Evolutionary conservation across 2,797 vertebrate genomes (phyloP), one percentile per base, ranked within the genome.

Genomic region (Sebastes kiyomatsui): DNA sequence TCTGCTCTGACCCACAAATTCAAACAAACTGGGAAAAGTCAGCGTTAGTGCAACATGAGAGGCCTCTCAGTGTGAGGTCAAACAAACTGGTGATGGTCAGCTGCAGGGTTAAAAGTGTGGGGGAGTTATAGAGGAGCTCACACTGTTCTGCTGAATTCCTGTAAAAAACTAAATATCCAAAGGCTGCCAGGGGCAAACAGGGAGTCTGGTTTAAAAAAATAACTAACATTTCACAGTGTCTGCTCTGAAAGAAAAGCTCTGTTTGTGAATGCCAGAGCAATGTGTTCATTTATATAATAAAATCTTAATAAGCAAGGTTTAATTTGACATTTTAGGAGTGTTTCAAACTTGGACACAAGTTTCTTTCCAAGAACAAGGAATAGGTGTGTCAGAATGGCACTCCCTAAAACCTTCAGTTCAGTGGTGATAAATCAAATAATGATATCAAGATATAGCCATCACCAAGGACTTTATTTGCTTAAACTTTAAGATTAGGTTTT

Each of bases 71-170:
- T 52, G 62, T 59, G 55, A 52, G 30, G 80, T 32, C 22, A 67
- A 82, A 86, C 81, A 82, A 58, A 25, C 3, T 16, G 54, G 9
- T 38, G 72, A 77, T 18, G 23, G 73, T 75, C 71, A 72, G 79
- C 59, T 74, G 68, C 32, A 4, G 60, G 70, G 71, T 66, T 80
- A 55, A 77, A 79, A 58, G 42, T 35, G 30, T 1, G 30, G 65
- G 2, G 20, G 46, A 35, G 76, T 54, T 67, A 12, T 1, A 16
- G 52, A 14, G 52, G 77, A 72, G 42, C 65, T 92, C 81, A 85
- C 93, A 92, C 67, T 30, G 49, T 46, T 38, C 49, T 80, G 91
- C 59, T 78, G 88, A 88, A 95, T 95, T 95, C 92, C 90, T 86
- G 56, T 54, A 56, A 67, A 35, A 33, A 67, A 73, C 65, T 38